A percentile compares a stretch with the other conserved stretches of the same genome.
phyloP scores from a whole-genome alignment of 2,113 vertebrate genomes.

The Coregonus clupeaformis region DNA sequence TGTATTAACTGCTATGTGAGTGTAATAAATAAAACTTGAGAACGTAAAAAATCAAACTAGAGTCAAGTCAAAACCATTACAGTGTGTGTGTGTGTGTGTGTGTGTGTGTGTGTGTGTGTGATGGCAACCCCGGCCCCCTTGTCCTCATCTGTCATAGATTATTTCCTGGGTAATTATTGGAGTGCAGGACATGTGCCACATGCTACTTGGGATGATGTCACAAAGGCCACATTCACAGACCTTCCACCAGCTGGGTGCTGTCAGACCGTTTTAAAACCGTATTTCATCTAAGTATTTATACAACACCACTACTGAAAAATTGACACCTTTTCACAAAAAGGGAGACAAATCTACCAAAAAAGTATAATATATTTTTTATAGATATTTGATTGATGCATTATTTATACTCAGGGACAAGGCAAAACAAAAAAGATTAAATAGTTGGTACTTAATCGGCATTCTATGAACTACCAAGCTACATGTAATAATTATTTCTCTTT shows the following conservation, averaged over 20 bases:
- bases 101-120: background rate
- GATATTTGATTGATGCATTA: background rate
- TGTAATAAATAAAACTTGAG: too few relatives aligned
- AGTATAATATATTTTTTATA: background rate
- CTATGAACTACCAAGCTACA: slow-evolving; percentile 38
- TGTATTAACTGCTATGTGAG: too few relatives aligned
- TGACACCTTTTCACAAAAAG: slow-evolving; percentile 14
- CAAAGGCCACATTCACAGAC: slow-evolving; percentile 52
- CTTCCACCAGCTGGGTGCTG: slow-evolving; percentile 60
- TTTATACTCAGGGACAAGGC: background rate
- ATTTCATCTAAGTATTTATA: slow-evolving; percentile 53
- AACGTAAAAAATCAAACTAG: too few relatives aligned
- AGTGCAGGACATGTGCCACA: slow-evolving; percentile 57
- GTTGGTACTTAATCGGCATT: slow-evolving; percentile 36
- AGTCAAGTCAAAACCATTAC: too few relatives aligned
- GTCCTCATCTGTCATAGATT: slow-evolving; percentile 64
- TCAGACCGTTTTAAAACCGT: slow-evolving; percentile 44
- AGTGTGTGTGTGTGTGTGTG: background rate
- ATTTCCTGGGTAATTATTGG: slow-evolving; percentile 57
- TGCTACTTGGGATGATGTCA: slow-evolving; percentile 58
- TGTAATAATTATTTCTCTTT: slow-evolving; percentile 26
- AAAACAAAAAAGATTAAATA: slow-evolving; percentile 15
- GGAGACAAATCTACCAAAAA: too few relatives aligned
- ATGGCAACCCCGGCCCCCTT: slow-evolving; percentile 49
- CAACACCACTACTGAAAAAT: slow-evolving; percentile 35